Evolutionary conservation across 1,140 invertebrate species (phyloP).

Genomic region (Protaetia brevitarsis): DNA sequence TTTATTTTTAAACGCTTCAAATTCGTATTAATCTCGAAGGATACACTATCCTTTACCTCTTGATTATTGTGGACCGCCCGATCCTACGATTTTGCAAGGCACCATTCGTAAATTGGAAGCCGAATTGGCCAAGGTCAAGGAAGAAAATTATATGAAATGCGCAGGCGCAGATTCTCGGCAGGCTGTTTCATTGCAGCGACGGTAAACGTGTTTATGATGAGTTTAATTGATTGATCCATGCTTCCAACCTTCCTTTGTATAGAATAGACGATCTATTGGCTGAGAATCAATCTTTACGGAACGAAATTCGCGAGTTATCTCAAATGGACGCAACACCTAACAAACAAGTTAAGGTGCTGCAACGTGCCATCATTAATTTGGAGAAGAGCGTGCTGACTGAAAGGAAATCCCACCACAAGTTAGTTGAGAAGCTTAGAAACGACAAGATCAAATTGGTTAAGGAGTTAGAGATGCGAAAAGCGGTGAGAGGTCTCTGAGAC

Average conservation of each 20-base stretch:
- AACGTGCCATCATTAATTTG: constrained; percentile 46
- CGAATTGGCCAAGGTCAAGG: constrained; percentile 47
- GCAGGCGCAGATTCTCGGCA: constrained; percentile 41
- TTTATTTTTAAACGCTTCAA: no score
- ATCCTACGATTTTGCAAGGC: constrained; percentile 51
- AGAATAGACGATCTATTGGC: constrained; percentile 39
- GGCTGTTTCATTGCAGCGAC: constrained; percentile 43
- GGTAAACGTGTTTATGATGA: constrained; percentile 29
- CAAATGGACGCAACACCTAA: constrained; percentile 31
- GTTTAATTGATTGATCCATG: background rate
- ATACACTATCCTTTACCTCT: constrained; percentile 55
- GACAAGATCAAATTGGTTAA: constrained; percentile 43
- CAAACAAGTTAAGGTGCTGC: constrained; percentile 39
- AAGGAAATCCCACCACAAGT: constrained; percentile 44
- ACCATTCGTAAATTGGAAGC: constrained; percentile 51
- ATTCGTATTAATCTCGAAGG: constrained; percentile 38
- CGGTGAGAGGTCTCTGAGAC: constrained; percentile 34
- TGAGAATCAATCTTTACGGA: constrained; percentile 37
- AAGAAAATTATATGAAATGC: constrained; percentile 36
- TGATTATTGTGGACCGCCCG: constrained; percentile 53
- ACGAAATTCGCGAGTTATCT: constrained; percentile 34
- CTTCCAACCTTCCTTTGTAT: constrained; percentile 6
- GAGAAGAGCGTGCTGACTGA: constrained; percentile 48
- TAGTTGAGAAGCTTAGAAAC: constrained; percentile 47
- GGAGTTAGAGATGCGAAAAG: constrained; percentile 33